Percentiles rank a stretch among this genome's conserved stretches.
Conservation (phyloP, 2,797 vertebrate genomes). For the Falco novaeseelandiae region DNA sequence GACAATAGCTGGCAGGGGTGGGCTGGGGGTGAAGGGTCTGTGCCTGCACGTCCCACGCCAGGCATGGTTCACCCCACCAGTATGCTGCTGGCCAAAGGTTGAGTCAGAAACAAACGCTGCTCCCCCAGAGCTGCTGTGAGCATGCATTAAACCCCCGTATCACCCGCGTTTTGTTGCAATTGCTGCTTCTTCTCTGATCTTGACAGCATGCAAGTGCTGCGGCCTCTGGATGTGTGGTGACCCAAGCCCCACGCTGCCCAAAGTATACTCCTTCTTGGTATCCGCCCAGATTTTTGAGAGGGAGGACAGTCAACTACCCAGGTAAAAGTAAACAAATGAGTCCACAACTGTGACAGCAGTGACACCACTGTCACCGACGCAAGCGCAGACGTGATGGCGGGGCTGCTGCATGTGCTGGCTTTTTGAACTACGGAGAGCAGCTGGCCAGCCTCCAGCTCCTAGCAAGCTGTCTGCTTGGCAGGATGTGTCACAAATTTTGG, state of each 20-base stretch:
- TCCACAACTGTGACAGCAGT: not conserved
- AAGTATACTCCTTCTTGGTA: not conserved
- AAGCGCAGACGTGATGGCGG: rapidly evolving
- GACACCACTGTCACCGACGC: not conserved
- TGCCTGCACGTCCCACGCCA: not conserved
- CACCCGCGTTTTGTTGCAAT: not conserved
- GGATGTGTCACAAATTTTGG: not conserved
- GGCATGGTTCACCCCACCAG: not conserved
- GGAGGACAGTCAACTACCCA: rapidly evolving
- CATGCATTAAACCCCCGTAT: not conserved
- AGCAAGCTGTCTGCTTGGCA: not conserved
- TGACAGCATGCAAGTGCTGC: not conserved
- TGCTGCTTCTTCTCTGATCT: not conserved
- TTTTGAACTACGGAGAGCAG: not conserved
- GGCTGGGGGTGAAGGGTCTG: not conserved
- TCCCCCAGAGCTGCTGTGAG: not conserved
- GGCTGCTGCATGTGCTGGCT: not conserved
- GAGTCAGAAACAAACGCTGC: rapidly evolving
- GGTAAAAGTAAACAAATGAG: not conserved
- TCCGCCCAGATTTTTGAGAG: not conserved
- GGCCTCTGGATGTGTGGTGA: rapidly evolving
- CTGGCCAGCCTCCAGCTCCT: not conserved
- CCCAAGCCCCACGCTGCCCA: not conserved
- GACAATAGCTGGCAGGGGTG: not conserved
- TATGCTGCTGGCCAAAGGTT: not conserved